These are phyloP conservation scores for Leptinotarsa peninsularis DNA, from an alignment of 2,888 invertebrate species.

Conservation along the genomic window DNA sequence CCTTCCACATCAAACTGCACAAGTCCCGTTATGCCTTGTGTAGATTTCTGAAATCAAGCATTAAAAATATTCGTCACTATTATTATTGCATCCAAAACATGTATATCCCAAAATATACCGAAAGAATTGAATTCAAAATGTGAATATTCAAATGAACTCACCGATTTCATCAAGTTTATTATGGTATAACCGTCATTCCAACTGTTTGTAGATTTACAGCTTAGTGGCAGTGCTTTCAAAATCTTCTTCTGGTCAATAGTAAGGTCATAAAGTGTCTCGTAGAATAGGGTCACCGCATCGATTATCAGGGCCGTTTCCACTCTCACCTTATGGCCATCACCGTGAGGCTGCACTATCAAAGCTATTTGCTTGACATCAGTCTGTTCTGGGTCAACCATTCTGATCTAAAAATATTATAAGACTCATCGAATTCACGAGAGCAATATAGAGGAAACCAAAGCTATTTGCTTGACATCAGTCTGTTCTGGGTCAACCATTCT, in stretches of 20 bases:
- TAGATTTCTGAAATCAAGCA: slow-evolving; percentile 69
- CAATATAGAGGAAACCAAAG: slow-evolving; percentile 20
- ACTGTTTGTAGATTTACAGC: slow-evolving; percentile 72
- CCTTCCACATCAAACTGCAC: slow-evolving; percentile 85
- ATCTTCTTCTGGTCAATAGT: slow-evolving; percentile 43
- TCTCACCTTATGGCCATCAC: slow-evolving; percentile 63
- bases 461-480: slow-evolving; percentile 61
- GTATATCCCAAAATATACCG: no score
- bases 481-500: slow-evolving; percentile 74
- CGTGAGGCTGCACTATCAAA: slow-evolving; percentile 37
- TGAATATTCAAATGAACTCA: slow-evolving; percentile 62
- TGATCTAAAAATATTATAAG: slow-evolving; percentile 59
- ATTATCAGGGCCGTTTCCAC: slow-evolving; percentile 85
- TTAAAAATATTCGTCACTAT: no score
- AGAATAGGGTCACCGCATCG: slow-evolving; percentile 86
- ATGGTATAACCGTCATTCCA: slow-evolving; percentile 88
- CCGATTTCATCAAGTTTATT: slow-evolving; percentile 85
- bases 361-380: slow-evolving; percentile 61
- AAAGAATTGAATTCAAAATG: no score
- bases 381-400: slow-evolving; percentile 74
- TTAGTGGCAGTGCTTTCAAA: slow-evolving; percentile 47
- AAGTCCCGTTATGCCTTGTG: slow-evolving; percentile 79
- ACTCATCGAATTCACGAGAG: not conserved
- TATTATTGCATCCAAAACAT: no score
- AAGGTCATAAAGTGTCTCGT: slow-evolving; percentile 80